Evolutionary conservation across 2,113 vertebrate genomes (phyloP).

Genomic region (Malurus cyaneus): DNA sequence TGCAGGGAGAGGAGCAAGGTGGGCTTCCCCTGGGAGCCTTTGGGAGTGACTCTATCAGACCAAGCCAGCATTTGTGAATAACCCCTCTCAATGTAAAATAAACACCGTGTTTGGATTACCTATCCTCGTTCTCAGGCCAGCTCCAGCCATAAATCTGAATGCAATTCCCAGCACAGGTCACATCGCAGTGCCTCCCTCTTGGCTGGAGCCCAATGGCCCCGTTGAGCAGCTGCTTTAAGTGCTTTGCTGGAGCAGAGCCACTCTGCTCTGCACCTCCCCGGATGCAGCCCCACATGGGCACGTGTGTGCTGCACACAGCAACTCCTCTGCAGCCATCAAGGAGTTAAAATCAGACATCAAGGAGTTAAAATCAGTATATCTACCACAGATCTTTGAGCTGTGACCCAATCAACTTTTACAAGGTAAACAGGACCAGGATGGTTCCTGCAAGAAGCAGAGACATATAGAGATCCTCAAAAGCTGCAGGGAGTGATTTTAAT

Average conservation of each 20-base stretch:
- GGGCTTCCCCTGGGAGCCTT: not conserved
- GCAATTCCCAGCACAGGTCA: not conserved
- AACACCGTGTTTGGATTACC: not conserved
- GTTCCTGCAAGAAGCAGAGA: not conserved
- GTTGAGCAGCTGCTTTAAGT: not conserved
- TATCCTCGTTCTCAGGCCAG: not conserved
- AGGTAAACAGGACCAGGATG: not conserved
- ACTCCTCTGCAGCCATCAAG: not conserved
- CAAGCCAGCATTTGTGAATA: not conserved
- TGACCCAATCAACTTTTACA: not conserved
- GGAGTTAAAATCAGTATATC: not conserved
- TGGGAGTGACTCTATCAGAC: not conserved
- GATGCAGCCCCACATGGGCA: not conserved
- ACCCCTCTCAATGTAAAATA: not conserved
- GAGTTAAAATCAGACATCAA: slow-evolving; percentile 9
- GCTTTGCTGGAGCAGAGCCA: slow-evolving; percentile 22
- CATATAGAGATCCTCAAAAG: not conserved
- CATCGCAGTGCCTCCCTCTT: not conserved
- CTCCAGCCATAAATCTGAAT: not conserved
- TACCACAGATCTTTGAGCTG: not conserved
- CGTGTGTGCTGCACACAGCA: not conserved
- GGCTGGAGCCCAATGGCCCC: not conserved
- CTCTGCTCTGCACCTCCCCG: not conserved
- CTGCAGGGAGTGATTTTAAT: not conserved
- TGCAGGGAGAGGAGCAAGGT: not conserved